Percentiles rank a stretch among this genome's conserved stretches.
phyloP scores from a whole-genome alignment of 2,113 vertebrate genomes.

The Arenaria interpres region DNA sequence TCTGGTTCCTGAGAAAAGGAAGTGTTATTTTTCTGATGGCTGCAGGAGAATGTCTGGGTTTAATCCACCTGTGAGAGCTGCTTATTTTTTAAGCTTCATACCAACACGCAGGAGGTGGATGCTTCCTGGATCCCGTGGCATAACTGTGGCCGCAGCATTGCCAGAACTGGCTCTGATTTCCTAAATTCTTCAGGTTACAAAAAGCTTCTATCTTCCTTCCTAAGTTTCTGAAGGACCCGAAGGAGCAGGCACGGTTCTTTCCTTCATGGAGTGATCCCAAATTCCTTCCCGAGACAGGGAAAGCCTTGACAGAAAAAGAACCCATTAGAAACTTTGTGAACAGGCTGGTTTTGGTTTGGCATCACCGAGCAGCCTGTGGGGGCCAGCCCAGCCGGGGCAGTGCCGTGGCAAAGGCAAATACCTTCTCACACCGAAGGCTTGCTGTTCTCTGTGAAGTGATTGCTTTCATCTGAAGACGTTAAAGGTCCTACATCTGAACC shows the following conservation, averaged over 20 bases:
- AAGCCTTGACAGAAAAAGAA: neutral
- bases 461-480: neutral
- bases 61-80: slow-evolving; percentile 34
- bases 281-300: neutral
- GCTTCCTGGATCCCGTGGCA: neutral
- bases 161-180: neutral
- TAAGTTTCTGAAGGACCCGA: neutral
- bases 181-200: slow-evolving; percentile 2
- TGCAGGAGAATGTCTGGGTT: slow-evolving; percentile 10
- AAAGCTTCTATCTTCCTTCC: neutral
- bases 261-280: neutral
- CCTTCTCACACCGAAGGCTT: neutral
- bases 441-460: neutral
- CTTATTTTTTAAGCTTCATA: slow-evolving; percentile 43
- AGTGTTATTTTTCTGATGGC: neutral
- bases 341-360: neutral
- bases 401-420: neutral
- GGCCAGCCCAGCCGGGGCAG: neutral
- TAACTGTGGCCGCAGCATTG: neutral
- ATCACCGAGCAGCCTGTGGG: neutral
- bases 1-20: slow-evolving; percentile 15
- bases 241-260: neutral
- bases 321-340: neutral
- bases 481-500: neutral
- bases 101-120: neutral